Base-by-base conservation (phyloP, 1,140 invertebrate genomes). In the Penaeus vannamei region DNA sequence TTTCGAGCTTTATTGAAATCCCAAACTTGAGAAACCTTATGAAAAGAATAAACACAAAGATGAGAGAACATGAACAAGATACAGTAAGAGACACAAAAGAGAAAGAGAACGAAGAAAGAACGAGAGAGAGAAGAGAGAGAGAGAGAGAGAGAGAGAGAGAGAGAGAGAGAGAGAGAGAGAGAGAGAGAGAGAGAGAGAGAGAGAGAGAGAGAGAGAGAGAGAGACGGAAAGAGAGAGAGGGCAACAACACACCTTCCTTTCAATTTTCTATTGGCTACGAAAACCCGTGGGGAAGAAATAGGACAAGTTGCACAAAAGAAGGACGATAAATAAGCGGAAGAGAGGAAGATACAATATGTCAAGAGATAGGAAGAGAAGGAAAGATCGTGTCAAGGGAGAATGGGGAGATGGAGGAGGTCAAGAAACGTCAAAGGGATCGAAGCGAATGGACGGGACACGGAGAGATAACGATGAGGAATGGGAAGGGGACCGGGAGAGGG, bases 341-440 rank as follows among this genome's bases (percentile, higher is more conserved):
- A 79, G 76, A 36, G n/a, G 69, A 76, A 36, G 36, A 36, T 19
- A 23, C 26, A 36, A 76, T 29, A 76, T 29, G 36, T 29, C 26
- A 36, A 76, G 69, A 76, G 69, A 76, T 29, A 76, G 69, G 36
- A 36, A 76, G 69, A 76, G 69, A 76, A 36, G 36, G 69, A 26
- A 36, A 76, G 69, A 76, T 17, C 26, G 69, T 32, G 69, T 32
- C 26, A 76, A 32, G 53, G 32, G 29, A 53, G 32, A 53, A 79
- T 36, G 32, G 76, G 0, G 19, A 79, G 32, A 79, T 36, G 29
- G 14, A 19, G 76, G 76, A 79, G 53, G 76, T 36, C 36, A 79
- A 46, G 36, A 79, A 53, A 79, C 22, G 76, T 46, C 36, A 53
- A 79, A 79, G 76, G 72, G n/a, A 79, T 23, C 29, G 80, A 53